phyloP scores from a whole-genome alignment of 2,888 invertebrate species.

The Morpho deidamia region DNA sequence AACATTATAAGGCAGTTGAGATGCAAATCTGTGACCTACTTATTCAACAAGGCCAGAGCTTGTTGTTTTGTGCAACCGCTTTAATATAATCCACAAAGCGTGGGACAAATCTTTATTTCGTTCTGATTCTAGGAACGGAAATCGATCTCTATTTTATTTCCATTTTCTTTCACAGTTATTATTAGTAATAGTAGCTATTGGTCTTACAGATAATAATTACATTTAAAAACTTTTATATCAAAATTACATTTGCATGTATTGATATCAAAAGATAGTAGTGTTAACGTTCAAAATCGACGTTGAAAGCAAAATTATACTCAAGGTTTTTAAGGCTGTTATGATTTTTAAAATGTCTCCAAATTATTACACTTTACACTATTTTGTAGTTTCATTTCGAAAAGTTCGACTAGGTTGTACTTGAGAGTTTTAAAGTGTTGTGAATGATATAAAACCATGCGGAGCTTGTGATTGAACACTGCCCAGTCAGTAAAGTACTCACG shows the following conservation, averaged over 20 bases:
- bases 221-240: too few relatives aligned
- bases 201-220: too few relatives aligned
- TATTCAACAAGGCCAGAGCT: constrained; percentile 32
- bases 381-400: constrained; percentile 13
- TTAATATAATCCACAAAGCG: constrained; percentile 27
- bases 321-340: too few relatives aligned
- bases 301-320: too few relatives aligned
- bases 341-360: background rate
- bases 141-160: too few relatives aligned
- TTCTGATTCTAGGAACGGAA: too few relatives aligned
- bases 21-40: constrained; percentile 36
- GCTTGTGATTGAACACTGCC: constrained; percentile 19
- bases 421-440: constrained; percentile 1
- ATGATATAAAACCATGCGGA: constrained; percentile 20
- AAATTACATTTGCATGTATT: too few relatives aligned
- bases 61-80: constrained; percentile 32
- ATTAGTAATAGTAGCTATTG: too few relatives aligned
- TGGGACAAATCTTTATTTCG: background rate
- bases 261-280: too few relatives aligned
- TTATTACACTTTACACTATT: background rate
- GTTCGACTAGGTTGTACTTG: constrained; percentile 18
- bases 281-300: too few relatives aligned
- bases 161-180: too few relatives aligned
- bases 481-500: background rate
- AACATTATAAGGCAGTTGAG: constrained; percentile 25